Percentiles rank a stretch among this genome's conserved stretches.
Evolutionary conservation across 1,140 invertebrate species (phyloP).

Genomic region (Scylla paramamosain): DNA sequence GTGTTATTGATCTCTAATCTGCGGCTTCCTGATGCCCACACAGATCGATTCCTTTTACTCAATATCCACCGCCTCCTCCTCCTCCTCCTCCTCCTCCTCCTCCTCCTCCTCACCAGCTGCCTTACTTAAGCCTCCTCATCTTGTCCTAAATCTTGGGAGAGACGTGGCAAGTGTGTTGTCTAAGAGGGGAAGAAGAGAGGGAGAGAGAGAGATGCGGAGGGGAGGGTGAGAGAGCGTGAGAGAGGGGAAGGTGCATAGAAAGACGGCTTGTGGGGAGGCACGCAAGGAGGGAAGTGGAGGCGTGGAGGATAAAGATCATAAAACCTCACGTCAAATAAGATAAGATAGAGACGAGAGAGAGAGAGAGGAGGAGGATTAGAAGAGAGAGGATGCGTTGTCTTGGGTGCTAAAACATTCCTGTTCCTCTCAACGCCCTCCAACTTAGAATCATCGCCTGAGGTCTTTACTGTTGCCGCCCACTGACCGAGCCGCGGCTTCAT

Average conservation of each 20-base stretch:
- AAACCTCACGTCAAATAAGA: neutral
- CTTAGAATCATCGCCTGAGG: neutral
- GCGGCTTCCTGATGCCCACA: neutral
- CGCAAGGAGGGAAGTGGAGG: neutral
- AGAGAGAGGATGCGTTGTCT: neutral
- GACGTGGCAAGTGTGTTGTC: neutral
- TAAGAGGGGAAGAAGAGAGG: neutral
- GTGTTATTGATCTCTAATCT: neutral
- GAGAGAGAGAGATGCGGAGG: no score
- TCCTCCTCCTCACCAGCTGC: neutral
- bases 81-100: neutral
- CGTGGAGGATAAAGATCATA: conserved; percentile 13
- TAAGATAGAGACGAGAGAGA: neutral
- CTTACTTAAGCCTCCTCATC: conserved; percentile 6
- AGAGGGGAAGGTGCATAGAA: neutral
- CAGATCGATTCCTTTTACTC: neutral
- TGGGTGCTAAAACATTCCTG: neutral
- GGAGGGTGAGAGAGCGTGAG: no score
- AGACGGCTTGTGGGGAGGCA: neutral
- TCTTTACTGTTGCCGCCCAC: neutral
- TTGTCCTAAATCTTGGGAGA: neutral
- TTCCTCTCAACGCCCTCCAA: neutral
- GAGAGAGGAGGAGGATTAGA: neutral
- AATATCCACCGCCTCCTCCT: neutral
- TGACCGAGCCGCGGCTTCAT: neutral